Base-by-base conservation (phyloP, 2,888 invertebrate genomes). In the Alloscopus bannaensis region DNA sequence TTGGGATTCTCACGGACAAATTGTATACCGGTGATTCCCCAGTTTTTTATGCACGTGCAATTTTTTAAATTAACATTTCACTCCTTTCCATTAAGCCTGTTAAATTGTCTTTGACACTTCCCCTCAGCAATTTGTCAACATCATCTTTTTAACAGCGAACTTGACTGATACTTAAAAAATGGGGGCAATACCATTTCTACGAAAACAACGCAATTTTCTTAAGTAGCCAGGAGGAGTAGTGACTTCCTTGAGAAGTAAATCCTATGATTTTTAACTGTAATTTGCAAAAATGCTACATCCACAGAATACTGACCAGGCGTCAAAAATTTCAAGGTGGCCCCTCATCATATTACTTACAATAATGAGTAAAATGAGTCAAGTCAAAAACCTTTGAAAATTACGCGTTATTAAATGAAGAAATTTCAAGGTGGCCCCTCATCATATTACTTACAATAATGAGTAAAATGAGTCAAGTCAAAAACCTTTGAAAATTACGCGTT, bases 221-320 rank as follows among this genome's bases (percentile, higher is more conserved):
- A 59, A 28, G 4, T 18, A 28, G 13, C 18, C 28, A 22, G 13
- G 55, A 11, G 22, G 20, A 26, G 50, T n/a, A 52, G 11, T 66
- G 66, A 78, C 78, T 79, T 79, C 79, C 79, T 79, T 79, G 79
- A 68, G n/a, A n/a, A 79, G 72, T 52, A 79, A 79, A 66, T 68
- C 57, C 79, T 62, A 72, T 45, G 71, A n/a, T 66, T 72, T 45
- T 55, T 45, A 79, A 55, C n/a, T n/a, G n/a, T n/a, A n/a, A n/a
- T n/a, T 0, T 22, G 8, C 60, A 40, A 40, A 60, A 50, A 8
- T 22, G 52, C 42, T n/a, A 13, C n/a, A n/a, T n/a, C n/a, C n/a
- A n/a, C n/a, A n/a, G n/a, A n/a, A n/a, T 31, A 45, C 31, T 57
- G 68, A 60, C 62, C 76, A 60, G 68, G 59, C 31, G 68, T n/a